Conservation (phyloP, 2,113 vertebrate species). For the Hippocampus guttulatus region DNA sequence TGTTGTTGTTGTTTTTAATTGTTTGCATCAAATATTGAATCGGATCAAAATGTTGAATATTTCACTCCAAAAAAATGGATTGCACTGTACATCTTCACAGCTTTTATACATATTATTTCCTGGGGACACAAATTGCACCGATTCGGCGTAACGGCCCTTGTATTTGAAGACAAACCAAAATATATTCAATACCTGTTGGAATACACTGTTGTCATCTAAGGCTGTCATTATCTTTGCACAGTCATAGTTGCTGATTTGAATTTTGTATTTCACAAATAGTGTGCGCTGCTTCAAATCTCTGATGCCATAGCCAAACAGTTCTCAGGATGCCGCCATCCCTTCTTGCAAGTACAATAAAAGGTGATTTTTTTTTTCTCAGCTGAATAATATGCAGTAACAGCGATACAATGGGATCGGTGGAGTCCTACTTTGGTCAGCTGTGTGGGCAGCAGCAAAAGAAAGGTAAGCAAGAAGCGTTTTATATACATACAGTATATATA, state of each 20-base stretch:
- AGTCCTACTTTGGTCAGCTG: conserved; percentile 57
- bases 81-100: neutral
- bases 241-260: neutral
- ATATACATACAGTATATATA: too few species aligned
- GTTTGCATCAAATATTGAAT: too few species aligned
- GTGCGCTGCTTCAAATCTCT: neutral
- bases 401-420: conserved; percentile 60
- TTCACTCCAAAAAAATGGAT: too few species aligned
- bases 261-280: neutral
- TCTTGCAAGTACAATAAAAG: neutral
- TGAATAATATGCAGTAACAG: conserved; percentile 63
- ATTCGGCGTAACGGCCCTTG: neutral
- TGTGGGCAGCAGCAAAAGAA: conserved; percentile 59
- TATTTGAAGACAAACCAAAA: neutral
- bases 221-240: neutral
- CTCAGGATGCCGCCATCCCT: neutral
- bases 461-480: conserved; percentile 61
- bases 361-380: conserved; percentile 41
- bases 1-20: too few species aligned
- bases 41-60: too few species aligned
- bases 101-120: neutral
- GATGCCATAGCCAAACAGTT: neutral
- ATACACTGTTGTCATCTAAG: neutral
- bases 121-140: neutral
- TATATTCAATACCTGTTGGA: neutral